Evolutionary conservation across 2,113 vertebrate genomes (phyloP), one percentile per base, ranked within the genome.

Genomic region (Ctenomys sociabilis): DNA sequence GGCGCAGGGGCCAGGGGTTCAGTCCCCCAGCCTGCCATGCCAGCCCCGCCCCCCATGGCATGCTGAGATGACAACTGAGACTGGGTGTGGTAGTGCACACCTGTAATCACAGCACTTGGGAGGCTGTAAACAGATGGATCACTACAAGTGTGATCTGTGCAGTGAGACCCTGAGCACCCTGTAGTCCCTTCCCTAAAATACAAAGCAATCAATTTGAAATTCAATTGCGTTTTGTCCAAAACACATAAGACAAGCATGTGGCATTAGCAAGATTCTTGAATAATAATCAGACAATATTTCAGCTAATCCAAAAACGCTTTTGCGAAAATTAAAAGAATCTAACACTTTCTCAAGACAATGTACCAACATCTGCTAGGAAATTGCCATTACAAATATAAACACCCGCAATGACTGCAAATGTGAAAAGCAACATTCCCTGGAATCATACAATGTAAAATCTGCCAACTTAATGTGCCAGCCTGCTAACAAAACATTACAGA

Each of bases 301-400:
- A 73, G 84, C 78, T 88, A 63, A 95, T 40, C 37, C 70, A 64
- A 91, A 88, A 81, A 9, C 19, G 61, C 83, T 80, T 88, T 59
- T 77, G 43, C 52, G 66, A 78, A 96, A 88, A 52, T 85, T 93
- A 85, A 43, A 89, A 64, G n/a, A 92, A 49, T 80, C 21, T 82
- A 52, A 97, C 59, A 81, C 32, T 95, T 90, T 88, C 72, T 94
- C 37, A 92, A 91, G 84, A 78, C 52, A 89, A 63, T 78, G 61
- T 52, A 66, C 40, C 89, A 78, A 91, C 16, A 96, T 78, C 78
- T 83, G 92, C 40, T 93, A 85, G 40, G 93, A 96, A 96, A 86
- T 24, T 89, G 54, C 21, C 84, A 61, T 86, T 86, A 78, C 59
- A 91, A 89, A 80, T 68, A 84, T 2, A 91, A 78, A 93, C 52